phyloP scores from a whole-genome alignment of 1,140 invertebrate genomes.

The Plutomurus gul region DNA sequence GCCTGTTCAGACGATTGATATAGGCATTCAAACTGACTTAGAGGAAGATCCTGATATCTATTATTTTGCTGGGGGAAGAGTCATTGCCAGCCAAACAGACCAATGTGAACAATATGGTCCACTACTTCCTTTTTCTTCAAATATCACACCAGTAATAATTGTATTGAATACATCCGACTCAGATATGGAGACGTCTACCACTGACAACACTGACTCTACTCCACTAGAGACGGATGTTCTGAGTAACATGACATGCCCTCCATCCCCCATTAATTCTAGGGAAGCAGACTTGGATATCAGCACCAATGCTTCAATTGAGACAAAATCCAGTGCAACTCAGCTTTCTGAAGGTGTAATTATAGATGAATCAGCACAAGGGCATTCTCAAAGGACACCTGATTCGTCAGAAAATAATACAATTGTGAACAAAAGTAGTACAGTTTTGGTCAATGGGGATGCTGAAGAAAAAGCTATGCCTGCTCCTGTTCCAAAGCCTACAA shows the following conservation, averaged over 20 bases:
- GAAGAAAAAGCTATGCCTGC: background rate
- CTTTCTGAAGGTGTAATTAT: constrained; percentile 41
- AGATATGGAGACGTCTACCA: constrained; percentile 3
- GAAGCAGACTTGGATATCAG: background rate
- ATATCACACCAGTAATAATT: constrained; percentile 38
- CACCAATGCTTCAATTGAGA: background rate
- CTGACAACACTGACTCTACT: background rate
- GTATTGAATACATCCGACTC: constrained; percentile 37
- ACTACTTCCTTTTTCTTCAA: background rate
- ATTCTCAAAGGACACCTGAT: no score
- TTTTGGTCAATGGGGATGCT: background rate
- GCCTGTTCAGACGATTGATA: constrained; percentile 25
- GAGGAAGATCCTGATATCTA: constrained; percentile 50
- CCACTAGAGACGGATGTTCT: background rate
- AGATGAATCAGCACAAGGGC: constrained; percentile 24
- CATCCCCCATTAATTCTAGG: background rate
- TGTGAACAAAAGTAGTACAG: background rate
- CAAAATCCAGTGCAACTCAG: constrained; percentile 42
- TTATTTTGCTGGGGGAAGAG: constrained; percentile 52
- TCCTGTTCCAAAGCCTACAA: background rate
- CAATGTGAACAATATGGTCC: constrained; percentile 45
- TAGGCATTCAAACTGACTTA: constrained; percentile 51
- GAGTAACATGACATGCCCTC: background rate
- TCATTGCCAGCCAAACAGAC: constrained; percentile 50
- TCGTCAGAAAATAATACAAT: background rate